Base-by-base conservation (phyloP, 2,888 invertebrate genomes). In the Drosophila setosimentum region DNA sequence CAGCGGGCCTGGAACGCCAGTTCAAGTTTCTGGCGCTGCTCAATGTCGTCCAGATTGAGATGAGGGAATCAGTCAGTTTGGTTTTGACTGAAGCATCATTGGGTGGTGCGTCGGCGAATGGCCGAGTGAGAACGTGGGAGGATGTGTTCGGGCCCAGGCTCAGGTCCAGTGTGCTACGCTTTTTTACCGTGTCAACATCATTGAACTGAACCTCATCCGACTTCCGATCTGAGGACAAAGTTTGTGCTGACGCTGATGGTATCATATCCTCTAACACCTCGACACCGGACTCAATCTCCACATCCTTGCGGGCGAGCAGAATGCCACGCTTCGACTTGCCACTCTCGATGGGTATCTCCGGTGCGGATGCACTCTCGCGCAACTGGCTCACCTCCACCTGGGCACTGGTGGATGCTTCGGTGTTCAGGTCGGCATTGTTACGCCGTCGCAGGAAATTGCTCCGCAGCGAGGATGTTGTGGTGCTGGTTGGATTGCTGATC, bases 241-340 rank as follows among this genome's bases (percentile, higher is more conserved):
- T 8, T 0, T 57, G 32, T 1, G 75, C 16, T 21, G 42, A 61
- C 2, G 58, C 55, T 4, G 66, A 53, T 6, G 91, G 82, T 27
- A 84, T 76, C 93, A 93, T 93, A 51, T 92, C 93, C 76, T 93
- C 93, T n/a, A 91, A 78, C 85, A 93, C 91, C 78, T 93, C 93
- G 0, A 93, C 92, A 0, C 93, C 93, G 1, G 93, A 93, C 65
- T 93, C 93, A 8, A 93, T 92, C 82, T 93, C 91, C 24, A 92
- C 87, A 61, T 92, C 91, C 67, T 91, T 92, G 68, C 87, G 91
- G 0, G 91, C 91, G 32, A 88, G 66, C 16, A 91, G 67, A 27
- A 91, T 85, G n/a, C 89, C 84, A 6, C 90, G 73, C 51, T 83
- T 87, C 0, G 33, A 48, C 65, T 80, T 82, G 1, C 76, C 73